A percentile compares a stretch with the other conserved stretches of the same genome.
Evolutionary conservation across 2,888 invertebrate species (phyloP).

Genomic region (Galeopsomyia nigrocyanea): DNA sequence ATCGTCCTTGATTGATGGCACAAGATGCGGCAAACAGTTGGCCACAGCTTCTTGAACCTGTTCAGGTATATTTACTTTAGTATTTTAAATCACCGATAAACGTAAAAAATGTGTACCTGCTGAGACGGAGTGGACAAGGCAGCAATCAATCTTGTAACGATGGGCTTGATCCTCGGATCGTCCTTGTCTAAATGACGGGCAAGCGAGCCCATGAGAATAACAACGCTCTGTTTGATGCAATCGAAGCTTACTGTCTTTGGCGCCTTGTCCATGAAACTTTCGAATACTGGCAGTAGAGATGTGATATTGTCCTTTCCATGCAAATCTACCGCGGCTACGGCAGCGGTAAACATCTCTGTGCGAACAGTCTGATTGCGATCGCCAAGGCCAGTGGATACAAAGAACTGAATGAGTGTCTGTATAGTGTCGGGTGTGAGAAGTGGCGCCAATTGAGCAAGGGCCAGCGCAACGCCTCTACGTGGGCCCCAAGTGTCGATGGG

Average conservation of each 20-base stretch:
- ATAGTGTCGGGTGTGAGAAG: constrained; percentile 79
- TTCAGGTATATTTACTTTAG: neutral
- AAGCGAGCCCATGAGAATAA: constrained; percentile 96
- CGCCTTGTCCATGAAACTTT: constrained; percentile 92
- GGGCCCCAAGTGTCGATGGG: constrained; percentile 93
- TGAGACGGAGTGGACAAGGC: constrained; percentile 97
- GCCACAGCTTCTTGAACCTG: constrained; percentile 98
- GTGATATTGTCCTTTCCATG: constrained; percentile 85
- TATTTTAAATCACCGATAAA: neutral
- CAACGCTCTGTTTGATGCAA: constrained; percentile 94
- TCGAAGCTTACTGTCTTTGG: constrained; percentile 92
- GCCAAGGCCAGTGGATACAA: constrained; percentile 87
- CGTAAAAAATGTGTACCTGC: constrained; percentile 45
- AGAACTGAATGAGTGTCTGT: constrained; percentile 81
- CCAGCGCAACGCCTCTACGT: constrained; percentile 89
- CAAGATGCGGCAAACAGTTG: constrained; percentile 93
- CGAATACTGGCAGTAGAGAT: constrained; percentile 90
- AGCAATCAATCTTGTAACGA: constrained; percentile 89
- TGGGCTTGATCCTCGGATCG: constrained; percentile 93
- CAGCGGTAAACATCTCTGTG: constrained; percentile 93
- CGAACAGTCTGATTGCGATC: constrained; percentile 88
- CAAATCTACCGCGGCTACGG: constrained; percentile 90
- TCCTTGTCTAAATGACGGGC: constrained; percentile 95
- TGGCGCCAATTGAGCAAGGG: constrained; percentile 84
- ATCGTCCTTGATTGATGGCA: constrained; percentile 92